Conservation (phyloP, 2,797 vertebrate genomes). For the Tiaroga cobitis region DNA sequence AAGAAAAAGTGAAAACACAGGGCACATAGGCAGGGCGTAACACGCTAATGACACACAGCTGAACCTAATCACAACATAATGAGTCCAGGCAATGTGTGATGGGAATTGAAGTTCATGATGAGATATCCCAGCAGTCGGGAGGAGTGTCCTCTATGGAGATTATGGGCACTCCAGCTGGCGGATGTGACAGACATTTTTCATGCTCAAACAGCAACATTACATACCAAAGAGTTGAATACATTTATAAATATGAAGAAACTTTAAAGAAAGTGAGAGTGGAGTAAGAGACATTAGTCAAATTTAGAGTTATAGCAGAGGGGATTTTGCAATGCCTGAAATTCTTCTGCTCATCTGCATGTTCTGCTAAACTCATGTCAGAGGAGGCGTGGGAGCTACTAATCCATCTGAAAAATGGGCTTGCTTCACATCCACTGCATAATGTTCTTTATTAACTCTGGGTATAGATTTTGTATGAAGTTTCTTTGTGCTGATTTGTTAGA, state of each 20-base stretch:
- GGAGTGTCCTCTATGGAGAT: no score
- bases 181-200: background rate
- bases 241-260: no score
- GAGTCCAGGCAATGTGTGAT: no score
- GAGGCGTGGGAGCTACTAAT: background rate
- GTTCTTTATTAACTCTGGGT: background rate
- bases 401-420: background rate
- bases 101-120: no score
- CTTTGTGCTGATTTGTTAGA: background rate
- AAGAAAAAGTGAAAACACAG: no score
- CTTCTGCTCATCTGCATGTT: constrained; percentile 22
- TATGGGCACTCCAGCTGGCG: no score
- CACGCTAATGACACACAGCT: no score
- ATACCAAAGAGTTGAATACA: background rate
- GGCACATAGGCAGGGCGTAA: no score
- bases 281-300: background rate
- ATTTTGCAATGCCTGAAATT: constrained; percentile 24
- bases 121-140: no score
- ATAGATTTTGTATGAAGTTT: background rate
- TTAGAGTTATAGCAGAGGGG: background rate
- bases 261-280: background rate
- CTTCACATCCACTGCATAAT: background rate
- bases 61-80: no score
- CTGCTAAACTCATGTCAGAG: constrained; percentile 23
- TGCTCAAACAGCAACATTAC: background rate